These are phyloP conservation scores for Caenorhabditis panamensis DNA, from an alignment of 2,888 invertebrate species.

Conservation along the genomic window DNA sequence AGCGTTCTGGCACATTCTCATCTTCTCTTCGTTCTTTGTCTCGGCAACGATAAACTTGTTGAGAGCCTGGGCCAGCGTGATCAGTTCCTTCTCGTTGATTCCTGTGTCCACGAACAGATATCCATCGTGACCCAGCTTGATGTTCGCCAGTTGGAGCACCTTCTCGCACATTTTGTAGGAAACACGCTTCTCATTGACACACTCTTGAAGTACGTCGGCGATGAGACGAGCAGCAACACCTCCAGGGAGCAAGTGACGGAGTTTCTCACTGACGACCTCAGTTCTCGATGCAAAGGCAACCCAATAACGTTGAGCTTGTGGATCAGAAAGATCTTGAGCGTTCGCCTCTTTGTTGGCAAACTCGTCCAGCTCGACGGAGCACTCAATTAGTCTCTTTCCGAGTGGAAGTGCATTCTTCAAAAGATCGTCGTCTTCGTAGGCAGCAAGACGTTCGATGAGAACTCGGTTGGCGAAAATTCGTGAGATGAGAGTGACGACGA, in stretches of 20 bases:
- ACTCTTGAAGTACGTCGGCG: constrained; percentile 85
- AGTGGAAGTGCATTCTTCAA: constrained; percentile 67
- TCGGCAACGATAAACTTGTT: constrained; percentile 74
- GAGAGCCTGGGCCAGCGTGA: constrained; percentile 68
- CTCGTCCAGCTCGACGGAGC: constrained; percentile 71
- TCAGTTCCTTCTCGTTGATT: constrained; percentile 72
- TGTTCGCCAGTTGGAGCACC: constrained; percentile 90
- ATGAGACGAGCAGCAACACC: constrained; percentile 89
- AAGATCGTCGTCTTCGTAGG: constrained; percentile 69
- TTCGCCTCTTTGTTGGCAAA: constrained; percentile 71
- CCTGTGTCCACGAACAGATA: constrained; percentile 67
- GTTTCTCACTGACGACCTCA: constrained; percentile 77
- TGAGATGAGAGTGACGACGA: constrained; percentile 87
- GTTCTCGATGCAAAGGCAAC: constrained; percentile 70
- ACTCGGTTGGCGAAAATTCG: constrained; percentile 86
- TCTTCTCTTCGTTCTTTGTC: constrained; percentile 63
- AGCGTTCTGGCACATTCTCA: constrained; percentile 74
- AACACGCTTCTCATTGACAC: constrained; percentile 81
- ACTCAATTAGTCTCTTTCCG: constrained; percentile 69
- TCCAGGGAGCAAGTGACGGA: constrained; percentile 86
- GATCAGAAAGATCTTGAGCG: constrained; percentile 53
- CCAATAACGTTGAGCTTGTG: constrained; percentile 70
- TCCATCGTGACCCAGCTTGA: constrained; percentile 87
- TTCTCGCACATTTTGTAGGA: constrained; percentile 83
- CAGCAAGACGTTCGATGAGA: constrained; percentile 85